A percentile compares a stretch with the other conserved stretches of the same genome.
Conservation (phyloP, 2,888 invertebrate species). For the Scotopteryx bipunctaria region DNA sequence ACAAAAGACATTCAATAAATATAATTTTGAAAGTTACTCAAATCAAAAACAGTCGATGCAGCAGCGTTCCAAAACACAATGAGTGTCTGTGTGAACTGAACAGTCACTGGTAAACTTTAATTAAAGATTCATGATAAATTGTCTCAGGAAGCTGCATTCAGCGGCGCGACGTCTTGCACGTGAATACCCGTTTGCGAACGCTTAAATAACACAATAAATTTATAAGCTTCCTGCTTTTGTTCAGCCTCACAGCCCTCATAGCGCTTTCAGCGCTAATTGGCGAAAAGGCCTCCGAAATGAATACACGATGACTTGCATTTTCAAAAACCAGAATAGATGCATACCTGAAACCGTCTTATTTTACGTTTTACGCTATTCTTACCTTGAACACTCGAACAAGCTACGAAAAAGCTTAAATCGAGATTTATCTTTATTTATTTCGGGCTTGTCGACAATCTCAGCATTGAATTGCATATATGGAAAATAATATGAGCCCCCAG, state of each 20-base stretch:
- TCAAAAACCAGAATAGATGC: too few relatives aligned
- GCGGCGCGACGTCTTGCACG: conserved; percentile 65
- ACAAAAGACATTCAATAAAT: too few relatives aligned
- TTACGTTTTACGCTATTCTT: too few relatives aligned
- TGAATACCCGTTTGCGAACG: conserved; percentile 74
- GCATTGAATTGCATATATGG: conserved; percentile 55
- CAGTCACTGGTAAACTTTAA: conserved; percentile 79
- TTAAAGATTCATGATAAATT: conserved; percentile 84
- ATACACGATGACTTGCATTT: conserved; percentile 1
- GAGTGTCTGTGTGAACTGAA: conserved; percentile 58
- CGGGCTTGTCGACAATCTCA: conserved; percentile 24
- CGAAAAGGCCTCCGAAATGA: conserved; percentile 2
- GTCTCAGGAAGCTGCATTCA: conserved; percentile 79
- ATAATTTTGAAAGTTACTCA: conserved; percentile 1
- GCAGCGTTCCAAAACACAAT: conserved; percentile 58
- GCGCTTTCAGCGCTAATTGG: conserved; percentile 73
- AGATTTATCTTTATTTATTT: conserved; percentile 18
- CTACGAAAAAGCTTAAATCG: conserved; percentile 2
- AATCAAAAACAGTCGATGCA: conserved; percentile 45
- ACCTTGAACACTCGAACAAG: neutral
- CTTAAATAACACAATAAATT: conserved; percentile 82
- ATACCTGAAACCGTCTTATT: neutral
- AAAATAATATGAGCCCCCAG: conserved; percentile 59
- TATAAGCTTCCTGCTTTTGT: conserved; percentile 72
- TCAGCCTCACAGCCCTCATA: conserved; percentile 49